Conservation (phyloP, 2,113 vertebrate species). For the Pluvianellus socialis region DNA sequence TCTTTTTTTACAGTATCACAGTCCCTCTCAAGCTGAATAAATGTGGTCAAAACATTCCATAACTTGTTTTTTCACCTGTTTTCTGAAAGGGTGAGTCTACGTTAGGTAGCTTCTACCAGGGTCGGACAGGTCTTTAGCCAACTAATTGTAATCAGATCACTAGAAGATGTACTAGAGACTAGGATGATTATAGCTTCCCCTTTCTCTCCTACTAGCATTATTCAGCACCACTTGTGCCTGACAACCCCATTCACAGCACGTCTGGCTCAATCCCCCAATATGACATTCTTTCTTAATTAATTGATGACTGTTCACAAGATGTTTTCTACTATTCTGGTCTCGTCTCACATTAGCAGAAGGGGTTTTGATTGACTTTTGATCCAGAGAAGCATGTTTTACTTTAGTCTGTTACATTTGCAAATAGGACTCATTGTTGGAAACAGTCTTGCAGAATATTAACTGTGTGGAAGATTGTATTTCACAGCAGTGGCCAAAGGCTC, state of each 20-base stretch:
- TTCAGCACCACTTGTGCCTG: not conserved
- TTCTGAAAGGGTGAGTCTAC: not conserved
- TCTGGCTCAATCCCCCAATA: not conserved
- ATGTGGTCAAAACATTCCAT: not conserved
- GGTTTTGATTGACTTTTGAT: not conserved
- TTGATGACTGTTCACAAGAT: not conserved
- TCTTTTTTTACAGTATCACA: not conserved
- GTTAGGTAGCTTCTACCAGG: not conserved
- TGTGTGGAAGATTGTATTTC: not conserved
- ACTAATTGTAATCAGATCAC: not conserved
- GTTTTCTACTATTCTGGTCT: constrained; percentile 8
- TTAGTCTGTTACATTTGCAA: not conserved
- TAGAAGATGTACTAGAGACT: not conserved
- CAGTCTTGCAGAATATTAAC: not conserved
- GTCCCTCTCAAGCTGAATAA: fast-evolving
- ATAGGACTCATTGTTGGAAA: not conserved
- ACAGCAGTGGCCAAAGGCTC: not conserved
- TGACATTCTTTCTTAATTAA: not conserved
- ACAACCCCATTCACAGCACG: not conserved
- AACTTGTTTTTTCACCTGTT: not conserved
- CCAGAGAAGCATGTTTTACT: not conserved
- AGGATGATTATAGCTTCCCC: not conserved
- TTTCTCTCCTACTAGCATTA: not conserved
- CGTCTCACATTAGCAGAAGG: not conserved
- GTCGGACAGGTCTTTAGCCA: not conserved